These are phyloP conservation scores for Apamea monoglypha DNA, from an alignment of 2,888 invertebrate genomes.

Conservation along the genomic window DNA sequence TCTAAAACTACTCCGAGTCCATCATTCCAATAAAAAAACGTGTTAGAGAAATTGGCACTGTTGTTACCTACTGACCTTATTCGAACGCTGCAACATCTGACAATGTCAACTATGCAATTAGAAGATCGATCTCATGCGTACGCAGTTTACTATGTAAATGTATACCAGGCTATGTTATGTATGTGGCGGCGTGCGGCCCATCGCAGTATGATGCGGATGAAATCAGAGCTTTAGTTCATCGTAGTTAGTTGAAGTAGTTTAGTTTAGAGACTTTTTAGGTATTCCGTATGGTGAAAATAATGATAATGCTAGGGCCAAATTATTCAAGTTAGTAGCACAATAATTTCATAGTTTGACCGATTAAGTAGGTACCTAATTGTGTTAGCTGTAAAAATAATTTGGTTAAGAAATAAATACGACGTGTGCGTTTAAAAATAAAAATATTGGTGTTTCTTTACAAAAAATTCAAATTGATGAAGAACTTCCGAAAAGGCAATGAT, in stretches of 20 bases:
- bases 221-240: neutral
- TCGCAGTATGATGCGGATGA: neutral
- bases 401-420: too few relatives aligned
- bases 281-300: neutral
- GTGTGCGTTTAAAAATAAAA: neutral
- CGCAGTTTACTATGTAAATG: conserved; percentile 29
- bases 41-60: conserved; percentile 21
- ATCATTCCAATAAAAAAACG: conserved; percentile 26
- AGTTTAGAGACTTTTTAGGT: neutral
- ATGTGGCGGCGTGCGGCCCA: neutral
- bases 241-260: neutral
- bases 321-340: neutral
- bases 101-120: conserved; percentile 41
- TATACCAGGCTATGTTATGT: neutral
- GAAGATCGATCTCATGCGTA: conserved; percentile 51
- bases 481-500: too few relatives aligned
- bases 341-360: neutral
- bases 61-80: conserved; percentile 52
- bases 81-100: conserved; percentile 23
- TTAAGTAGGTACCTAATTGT: neutral
- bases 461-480: neutral
- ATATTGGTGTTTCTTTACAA: neutral
- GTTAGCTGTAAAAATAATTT: neutral
- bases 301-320: too few relatives aligned
- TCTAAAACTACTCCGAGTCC: neutral